Conservation (phyloP, 2,888 invertebrate genomes). For the Carcina quercana region DNA sequence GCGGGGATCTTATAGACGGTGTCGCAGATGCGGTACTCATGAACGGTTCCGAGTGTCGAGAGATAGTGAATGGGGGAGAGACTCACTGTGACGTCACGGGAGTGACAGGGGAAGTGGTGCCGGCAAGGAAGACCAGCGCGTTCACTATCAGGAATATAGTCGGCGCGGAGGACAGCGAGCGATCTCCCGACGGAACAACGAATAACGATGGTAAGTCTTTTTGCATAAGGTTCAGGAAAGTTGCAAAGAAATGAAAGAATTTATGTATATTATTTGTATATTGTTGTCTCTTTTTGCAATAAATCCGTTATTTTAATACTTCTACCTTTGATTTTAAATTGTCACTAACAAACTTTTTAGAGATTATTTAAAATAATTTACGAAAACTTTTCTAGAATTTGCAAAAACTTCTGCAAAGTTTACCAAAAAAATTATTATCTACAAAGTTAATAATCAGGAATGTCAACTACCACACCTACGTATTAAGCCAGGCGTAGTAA, state of each 20-base stretch:
- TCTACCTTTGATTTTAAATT: no score
- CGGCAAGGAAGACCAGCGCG: slow-evolving; percentile 48
- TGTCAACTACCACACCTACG: no score
- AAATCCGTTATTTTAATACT: no score
- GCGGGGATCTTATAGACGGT: slow-evolving; percentile 43
- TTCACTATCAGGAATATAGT: slow-evolving; percentile 63
- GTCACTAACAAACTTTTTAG: no score
- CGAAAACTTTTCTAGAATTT: no score
- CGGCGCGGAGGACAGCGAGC: slow-evolving; percentile 47
- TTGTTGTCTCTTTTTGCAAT: no score
- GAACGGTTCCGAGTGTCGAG: slow-evolving; percentile 46
- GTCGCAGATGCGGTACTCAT: slow-evolving; percentile 23
- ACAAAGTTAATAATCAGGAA: no score
- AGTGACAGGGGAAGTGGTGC: slow-evolving; percentile 41
- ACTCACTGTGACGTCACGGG: slow-evolving; percentile 45
- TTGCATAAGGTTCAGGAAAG: not conserved
- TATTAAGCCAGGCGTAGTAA: no score
- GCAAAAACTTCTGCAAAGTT: no score
- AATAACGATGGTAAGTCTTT: slow-evolving; percentile 46
- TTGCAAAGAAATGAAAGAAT: not conserved
- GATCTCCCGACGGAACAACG: slow-evolving; percentile 42
- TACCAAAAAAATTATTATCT: no score
- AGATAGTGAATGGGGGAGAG: slow-evolving; percentile 44
- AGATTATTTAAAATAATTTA: no score
- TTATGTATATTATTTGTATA: no score